Base-by-base conservation (phyloP, 2,797 vertebrate species). In the Scomberomorus guttatus region DNA sequence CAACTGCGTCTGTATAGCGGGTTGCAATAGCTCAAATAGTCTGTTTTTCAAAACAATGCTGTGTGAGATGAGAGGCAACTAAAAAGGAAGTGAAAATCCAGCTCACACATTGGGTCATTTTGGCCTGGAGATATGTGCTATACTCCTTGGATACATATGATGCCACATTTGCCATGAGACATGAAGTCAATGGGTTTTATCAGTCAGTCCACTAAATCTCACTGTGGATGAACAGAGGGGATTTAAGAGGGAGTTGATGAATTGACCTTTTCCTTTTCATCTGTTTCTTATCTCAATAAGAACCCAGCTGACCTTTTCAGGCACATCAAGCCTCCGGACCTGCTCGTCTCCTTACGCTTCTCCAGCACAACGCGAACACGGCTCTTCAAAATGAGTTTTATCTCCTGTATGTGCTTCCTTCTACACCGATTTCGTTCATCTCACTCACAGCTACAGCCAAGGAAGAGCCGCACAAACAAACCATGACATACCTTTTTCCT, bases 231-330 rank as follows among this genome's bases (percentile, higher is more conserved):
- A 80, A 85, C 81, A 75, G 82, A 61, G 56, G 82, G 89, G 91
- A 92, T 94, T 93, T 87, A 91, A 93, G 87, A 89, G 84, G 83
- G 76, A 92, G 83, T 77, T 94, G 93, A 95, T 94, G 89, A 94
- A 93, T 90, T 94, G 94, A 94, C 94, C 95, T 95, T 95, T 93
- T 89, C 75, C 70, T 80, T 93, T 91, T 88, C 79, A 87, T 89
- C 90, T 82, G 84, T 93, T 92, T 87, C 90, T 92, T 92, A 93
- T 95, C 93, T 93, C 90, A 91, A 80, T 93, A 92, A 94, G 92
- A 93, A 93, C 86, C 85, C 48, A 10, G 44, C 84, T 95, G 93
- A 94, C 95, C 95, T 96, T 95, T 94, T 87, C 89, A 88, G 90
- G 69, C 82, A 58, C 84, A 80, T 94, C 91, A 91, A 87, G 84